These are phyloP conservation scores for Martes martes DNA, from an alignment of 2,113 vertebrate genomes.

Conservation along the genomic window DNA sequence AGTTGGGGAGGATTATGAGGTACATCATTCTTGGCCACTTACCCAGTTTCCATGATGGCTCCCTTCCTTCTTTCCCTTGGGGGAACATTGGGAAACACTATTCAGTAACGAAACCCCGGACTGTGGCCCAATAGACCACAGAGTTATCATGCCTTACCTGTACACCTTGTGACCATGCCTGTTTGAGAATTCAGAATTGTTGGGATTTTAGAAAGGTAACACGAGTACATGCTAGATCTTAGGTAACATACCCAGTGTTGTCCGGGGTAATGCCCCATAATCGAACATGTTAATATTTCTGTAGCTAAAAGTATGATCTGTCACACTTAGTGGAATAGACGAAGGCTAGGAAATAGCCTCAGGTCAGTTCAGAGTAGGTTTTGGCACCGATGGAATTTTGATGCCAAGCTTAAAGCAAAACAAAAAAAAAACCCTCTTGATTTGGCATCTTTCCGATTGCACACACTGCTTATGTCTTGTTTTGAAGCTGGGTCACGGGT, in stretches of 20 bases:
- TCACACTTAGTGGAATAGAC: background rate
- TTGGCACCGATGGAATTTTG: background rate
- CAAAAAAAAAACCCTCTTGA: background rate
- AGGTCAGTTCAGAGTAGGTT: background rate
- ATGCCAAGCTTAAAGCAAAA: background rate
- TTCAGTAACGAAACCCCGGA: background rate
- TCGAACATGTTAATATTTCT: background rate
- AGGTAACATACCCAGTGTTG: background rate
- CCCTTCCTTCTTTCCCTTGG: background rate
- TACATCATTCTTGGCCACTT: background rate
- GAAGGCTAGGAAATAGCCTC: background rate
- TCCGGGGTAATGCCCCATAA: background rate
- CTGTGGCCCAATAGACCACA: background rate
- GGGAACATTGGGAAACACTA: background rate
- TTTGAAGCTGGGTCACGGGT: background rate
- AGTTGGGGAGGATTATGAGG: background rate
- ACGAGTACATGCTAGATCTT: background rate
- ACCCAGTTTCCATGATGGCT: background rate
- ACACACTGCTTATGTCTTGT: background rate
- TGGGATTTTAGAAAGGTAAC: background rate
- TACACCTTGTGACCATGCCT: background rate
- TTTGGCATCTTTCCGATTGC: background rate
- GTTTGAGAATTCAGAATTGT: constrained; percentile 11
- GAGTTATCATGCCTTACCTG: background rate
- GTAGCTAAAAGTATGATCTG: background rate